Conservation (phyloP, 2,888 invertebrate genomes). For the Megamerina dolium region DNA sequence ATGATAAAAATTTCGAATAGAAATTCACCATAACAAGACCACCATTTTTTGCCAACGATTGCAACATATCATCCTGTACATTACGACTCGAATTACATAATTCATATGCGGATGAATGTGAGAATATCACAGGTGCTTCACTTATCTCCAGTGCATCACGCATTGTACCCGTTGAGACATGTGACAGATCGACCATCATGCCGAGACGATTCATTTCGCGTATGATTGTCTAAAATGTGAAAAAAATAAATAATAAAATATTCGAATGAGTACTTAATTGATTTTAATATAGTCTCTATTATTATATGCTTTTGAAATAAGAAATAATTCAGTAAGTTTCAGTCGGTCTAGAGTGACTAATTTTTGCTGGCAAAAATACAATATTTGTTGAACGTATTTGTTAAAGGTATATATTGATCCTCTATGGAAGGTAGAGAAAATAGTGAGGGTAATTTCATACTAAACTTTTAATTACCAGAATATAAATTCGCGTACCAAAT, state of each 20-base stretch:
- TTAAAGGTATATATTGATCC: no score
- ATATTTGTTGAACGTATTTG: no score
- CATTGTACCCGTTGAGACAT: constrained; percentile 77
- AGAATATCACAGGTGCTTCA: constrained; percentile 79
- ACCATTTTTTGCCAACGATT: constrained; percentile 67
- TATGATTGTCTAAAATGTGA: constrained; percentile 60
- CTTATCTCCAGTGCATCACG: constrained; percentile 69
- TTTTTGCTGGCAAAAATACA: no score
- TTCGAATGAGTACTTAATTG: background rate
- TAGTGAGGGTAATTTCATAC: no score
- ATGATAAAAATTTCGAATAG: constrained; percentile 71
- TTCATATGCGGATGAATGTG: constrained; percentile 76
- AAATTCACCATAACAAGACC: constrained; percentile 86
- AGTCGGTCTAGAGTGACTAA: no score
- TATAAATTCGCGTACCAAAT: no score
- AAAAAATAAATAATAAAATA: background rate
- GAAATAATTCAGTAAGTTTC: no score
- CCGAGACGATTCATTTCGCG: constrained; percentile 85
- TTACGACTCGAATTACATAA: constrained; percentile 76
- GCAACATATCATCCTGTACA: constrained; percentile 71
- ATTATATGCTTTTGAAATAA: background rate
- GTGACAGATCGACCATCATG: constrained; percentile 80
- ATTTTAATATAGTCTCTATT: background rate
- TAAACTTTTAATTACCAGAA: no score
- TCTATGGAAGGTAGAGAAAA: no score